phyloP scores from a whole-genome alignment of 2,113 vertebrate species.

The Natator depressus region DNA sequence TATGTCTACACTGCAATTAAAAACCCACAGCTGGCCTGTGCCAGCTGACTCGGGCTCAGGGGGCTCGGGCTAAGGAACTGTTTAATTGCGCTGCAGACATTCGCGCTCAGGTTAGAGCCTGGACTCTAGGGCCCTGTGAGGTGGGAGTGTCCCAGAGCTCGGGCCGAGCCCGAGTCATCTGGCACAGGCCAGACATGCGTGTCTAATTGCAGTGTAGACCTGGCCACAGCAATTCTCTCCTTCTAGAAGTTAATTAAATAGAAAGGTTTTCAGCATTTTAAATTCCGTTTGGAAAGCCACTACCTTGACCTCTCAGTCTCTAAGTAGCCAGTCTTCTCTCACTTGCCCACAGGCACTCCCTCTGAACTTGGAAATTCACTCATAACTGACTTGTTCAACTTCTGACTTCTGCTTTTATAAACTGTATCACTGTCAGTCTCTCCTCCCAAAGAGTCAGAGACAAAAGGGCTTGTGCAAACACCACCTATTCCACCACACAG shows the following conservation, averaged over 20 bases:
- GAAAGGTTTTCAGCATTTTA: neutral
- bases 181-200: too few relatives aligned
- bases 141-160: too few relatives aligned
- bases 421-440: neutral
- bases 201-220: too few relatives aligned
- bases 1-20: neutral
- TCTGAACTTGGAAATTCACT: neutral
- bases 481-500: constrained; percentile 15
- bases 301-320: neutral
- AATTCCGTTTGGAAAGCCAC: neutral
- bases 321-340: neutral
- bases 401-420: neutral
- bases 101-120: too few relatives aligned
- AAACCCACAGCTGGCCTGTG: too few relatives aligned
- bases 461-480: neutral
- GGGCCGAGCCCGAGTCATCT: too few relatives aligned
- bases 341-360: neutral
- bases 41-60: too few relatives aligned
- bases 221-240: neutral
- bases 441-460: neutral
- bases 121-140: too few relatives aligned
- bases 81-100: too few relatives aligned
- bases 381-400: constrained; percentile 3
- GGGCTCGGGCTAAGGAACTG: too few relatives aligned
- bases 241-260: neutral